A percentile compares a stretch with the other conserved stretches of the same genome.
Evolutionary conservation across 2,888 invertebrate genomes (phyloP).

Genomic region (Sinotaia quadrata): DNA sequence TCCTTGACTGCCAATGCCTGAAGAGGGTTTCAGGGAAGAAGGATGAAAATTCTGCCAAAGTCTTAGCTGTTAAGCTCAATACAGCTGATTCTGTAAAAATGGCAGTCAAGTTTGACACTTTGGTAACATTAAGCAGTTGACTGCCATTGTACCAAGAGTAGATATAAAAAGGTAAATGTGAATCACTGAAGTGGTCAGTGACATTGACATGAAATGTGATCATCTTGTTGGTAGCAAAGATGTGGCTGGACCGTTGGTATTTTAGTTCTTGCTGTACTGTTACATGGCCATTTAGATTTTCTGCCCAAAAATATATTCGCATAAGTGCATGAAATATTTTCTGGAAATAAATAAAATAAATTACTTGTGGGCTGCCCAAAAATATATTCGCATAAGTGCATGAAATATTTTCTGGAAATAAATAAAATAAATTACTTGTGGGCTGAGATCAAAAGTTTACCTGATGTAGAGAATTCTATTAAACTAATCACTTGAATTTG

Average conservation of each 20-base stretch:
- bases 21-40: neutral
- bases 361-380: too few species aligned
- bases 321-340: neutral
- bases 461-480: too few species aligned
- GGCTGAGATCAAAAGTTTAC: too few species aligned
- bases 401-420: neutral
- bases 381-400: neutral
- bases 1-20: too few species aligned
- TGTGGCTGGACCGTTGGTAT: conserved; percentile 32
- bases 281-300: conserved; percentile 40
- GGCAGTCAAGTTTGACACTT: neutral
- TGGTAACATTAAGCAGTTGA: conserved; percentile 3
- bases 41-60: neutral
- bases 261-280: conserved; percentile 31
- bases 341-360: neutral
- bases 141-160: conserved; percentile 34
- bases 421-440: too few species aligned
- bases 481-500: too few species aligned
- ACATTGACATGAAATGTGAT: conserved; percentile 35
- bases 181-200: conserved; percentile 39
- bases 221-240: conserved; percentile 37
- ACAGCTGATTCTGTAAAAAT: neutral
- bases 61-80: neutral
- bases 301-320: conserved; percentile 30
- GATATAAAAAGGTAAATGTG: conserved; percentile 3